These are phyloP conservation scores for Drosophila neotestacea DNA, from an alignment of 2,888 invertebrate genomes.

Conservation along the genomic window DNA sequence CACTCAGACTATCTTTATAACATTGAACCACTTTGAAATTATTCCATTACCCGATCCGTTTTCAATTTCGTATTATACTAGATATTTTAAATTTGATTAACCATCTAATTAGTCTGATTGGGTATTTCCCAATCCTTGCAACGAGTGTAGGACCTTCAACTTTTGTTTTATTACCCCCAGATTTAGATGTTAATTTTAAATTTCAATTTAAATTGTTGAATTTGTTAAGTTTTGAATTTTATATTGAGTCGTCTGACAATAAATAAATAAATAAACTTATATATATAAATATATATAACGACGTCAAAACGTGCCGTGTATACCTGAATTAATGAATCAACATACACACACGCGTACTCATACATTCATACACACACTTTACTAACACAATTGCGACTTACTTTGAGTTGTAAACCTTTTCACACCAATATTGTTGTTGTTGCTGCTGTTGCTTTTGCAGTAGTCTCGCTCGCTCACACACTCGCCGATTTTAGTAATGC, in stretches of 20 bases:
- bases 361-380: constrained; percentile 7
- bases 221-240: no score
- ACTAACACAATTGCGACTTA: constrained; percentile 73
- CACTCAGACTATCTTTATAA: constrained; percentile 1
- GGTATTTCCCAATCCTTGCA: no score
- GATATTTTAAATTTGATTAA: neutral
- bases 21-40: neutral
- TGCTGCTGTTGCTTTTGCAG: constrained; percentile 47
- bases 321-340: constrained; percentile 68
- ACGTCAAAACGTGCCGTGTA: constrained; percentile 39
- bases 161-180: no score
- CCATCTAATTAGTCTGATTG: no score
- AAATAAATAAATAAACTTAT: no score
- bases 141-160: no score
- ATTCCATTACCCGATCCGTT: neutral
- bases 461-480: constrained; percentile 52
- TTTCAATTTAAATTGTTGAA: no score
- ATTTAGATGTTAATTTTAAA: no score
- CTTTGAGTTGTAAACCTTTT: constrained; percentile 82
- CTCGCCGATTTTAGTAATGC: constrained; percentile 39
- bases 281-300: neutral
- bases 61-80: neutral
- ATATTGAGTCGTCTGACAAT: no score
- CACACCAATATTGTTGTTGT: constrained; percentile 58
- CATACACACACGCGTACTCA: constrained; percentile 25